These are phyloP conservation scores for Sminthurides aquaticus DNA, from an alignment of 2,888 invertebrate genomes.

Conservation along the genomic window DNA sequence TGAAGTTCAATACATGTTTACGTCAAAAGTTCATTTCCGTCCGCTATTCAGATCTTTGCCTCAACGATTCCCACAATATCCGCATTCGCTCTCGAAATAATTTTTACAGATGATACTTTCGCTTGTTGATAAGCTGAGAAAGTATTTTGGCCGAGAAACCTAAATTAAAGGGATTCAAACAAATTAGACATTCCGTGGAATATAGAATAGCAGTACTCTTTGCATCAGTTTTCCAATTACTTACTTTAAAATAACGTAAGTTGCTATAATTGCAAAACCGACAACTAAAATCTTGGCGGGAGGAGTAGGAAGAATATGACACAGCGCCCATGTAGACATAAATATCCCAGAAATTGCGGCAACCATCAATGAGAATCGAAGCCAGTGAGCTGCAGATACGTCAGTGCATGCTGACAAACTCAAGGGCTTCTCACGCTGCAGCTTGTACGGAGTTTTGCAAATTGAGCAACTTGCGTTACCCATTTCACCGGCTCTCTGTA, in stretches of 20 bases:
- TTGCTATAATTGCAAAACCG: slow-evolving; percentile 70
- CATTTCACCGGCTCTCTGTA: slow-evolving; percentile 58
- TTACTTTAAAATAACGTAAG: slow-evolving; percentile 75
- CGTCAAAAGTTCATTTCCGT: no score
- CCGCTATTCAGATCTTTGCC: slow-evolving; percentile 37
- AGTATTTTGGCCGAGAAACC: slow-evolving; percentile 78
- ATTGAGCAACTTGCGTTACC: slow-evolving; percentile 72
- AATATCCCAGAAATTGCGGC: slow-evolving; percentile 61
- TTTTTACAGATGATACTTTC: slow-evolving; percentile 77
- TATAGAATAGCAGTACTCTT: neutral
- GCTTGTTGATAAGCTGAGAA: slow-evolving; percentile 85
- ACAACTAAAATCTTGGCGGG: slow-evolving; percentile 61
- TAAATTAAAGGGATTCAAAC: slow-evolving; percentile 45
- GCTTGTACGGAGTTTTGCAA: slow-evolving; percentile 73
- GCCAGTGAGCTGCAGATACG: slow-evolving; percentile 58
- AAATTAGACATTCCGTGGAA: neutral
- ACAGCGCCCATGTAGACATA: slow-evolving; percentile 45
- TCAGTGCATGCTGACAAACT: slow-evolving; percentile 43
- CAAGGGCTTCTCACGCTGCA: slow-evolving; percentile 57
- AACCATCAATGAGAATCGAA: slow-evolving; percentile 70
- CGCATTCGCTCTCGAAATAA: slow-evolving; percentile 50
- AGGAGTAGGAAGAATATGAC: slow-evolving; percentile 45
- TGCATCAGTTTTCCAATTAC: slow-evolving; percentile 39
- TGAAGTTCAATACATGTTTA: neutral
- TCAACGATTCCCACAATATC: slow-evolving; percentile 42